Conservation (phyloP, 2,113 vertebrate genomes). For the Cephalopholis sonnerati region DNA sequence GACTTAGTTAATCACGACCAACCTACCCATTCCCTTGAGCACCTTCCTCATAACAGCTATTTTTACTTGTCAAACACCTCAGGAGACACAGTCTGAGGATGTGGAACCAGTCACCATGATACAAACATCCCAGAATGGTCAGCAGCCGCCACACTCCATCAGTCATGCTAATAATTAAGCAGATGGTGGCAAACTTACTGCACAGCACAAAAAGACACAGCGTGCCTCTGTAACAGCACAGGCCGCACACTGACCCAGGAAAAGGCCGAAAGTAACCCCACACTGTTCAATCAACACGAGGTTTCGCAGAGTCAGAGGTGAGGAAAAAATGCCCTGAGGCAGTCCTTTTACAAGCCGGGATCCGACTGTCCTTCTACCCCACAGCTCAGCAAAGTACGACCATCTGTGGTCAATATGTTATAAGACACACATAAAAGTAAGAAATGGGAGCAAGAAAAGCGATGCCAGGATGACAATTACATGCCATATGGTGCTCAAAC, state of each 20-base stretch:
- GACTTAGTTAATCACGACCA: not conserved
- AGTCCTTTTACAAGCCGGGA: not conserved
- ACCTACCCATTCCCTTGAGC: not conserved
- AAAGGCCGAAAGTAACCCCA: not conserved
- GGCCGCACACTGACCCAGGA: not conserved
- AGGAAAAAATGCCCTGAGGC: not conserved
- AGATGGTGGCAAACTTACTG: slow-evolving; percentile 13
- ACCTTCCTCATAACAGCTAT: too few relatives aligned
- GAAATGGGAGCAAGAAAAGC: not conserved
- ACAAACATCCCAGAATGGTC: slow-evolving; percentile 7
- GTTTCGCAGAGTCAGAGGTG: not conserved
- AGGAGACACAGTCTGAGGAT: not conserved
- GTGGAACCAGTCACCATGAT: not conserved
- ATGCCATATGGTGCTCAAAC: not conserved
- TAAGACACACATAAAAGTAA: not conserved
- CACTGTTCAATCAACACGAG: not conserved
- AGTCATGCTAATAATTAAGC: slow-evolving; percentile 42
- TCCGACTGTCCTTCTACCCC: not conserved
- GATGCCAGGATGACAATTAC: not conserved
- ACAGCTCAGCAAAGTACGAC: not conserved
- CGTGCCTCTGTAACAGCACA: slow-evolving; percentile 16
- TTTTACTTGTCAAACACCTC: not conserved
- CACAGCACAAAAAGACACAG: slow-evolving; percentile 16
- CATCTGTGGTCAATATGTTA: slow-evolving; percentile 3
- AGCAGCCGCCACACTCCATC: not conserved